Percentiles rank a stretch among this genome's conserved stretches.
Evolutionary conservation across 2,888 invertebrate species (phyloP).

Genomic region (Itoplectis maculator): DNA sequence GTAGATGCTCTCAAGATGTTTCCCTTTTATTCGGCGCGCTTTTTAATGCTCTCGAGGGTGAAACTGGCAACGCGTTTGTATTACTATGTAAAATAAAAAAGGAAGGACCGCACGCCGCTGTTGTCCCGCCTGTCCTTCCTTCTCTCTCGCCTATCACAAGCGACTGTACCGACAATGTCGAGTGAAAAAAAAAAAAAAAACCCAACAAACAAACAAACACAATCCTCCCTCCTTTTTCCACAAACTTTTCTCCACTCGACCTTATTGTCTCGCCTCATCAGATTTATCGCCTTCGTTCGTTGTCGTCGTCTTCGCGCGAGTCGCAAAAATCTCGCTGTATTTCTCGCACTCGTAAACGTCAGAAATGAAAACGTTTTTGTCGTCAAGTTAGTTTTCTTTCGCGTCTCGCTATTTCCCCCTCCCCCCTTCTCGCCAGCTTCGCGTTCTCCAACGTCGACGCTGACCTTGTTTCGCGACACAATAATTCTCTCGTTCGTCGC

Average conservation of each 20-base stretch:
- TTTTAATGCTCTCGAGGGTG: conserved; percentile 51
- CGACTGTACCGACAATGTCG: background rate
- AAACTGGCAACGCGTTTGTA: conserved; percentile 46
- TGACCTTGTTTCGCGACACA: conserved; percentile 14
- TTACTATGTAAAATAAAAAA: conserved; percentile 3
- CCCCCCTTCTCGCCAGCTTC: background rate
- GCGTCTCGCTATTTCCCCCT: background rate
- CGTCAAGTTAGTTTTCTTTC: conserved; percentile 15
- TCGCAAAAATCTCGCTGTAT: conserved; percentile 1
- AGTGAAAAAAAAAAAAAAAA: conserved; percentile 11
- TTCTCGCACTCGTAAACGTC: conserved; percentile 10
- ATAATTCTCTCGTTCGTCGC: conserved; percentile 1
- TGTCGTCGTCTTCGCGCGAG: background rate
- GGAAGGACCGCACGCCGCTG: conserved; percentile 11
- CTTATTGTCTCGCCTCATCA: conserved; percentile 12
- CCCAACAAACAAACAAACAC: too few species aligned
- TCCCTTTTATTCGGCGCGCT: conserved; percentile 44
- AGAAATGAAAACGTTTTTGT: background rate
- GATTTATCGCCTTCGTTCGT: conserved; percentile 11
- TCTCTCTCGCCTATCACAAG: conserved; percentile 29
- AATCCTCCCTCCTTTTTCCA: conserved; percentile 12
- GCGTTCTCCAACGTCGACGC: background rate
- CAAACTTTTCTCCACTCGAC: conserved; percentile 19
- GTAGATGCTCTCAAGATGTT: conserved; percentile 55
- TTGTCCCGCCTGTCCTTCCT: conserved; percentile 5